Conservation (phyloP, 1,140 invertebrate species). For the Apis cerana region DNA sequence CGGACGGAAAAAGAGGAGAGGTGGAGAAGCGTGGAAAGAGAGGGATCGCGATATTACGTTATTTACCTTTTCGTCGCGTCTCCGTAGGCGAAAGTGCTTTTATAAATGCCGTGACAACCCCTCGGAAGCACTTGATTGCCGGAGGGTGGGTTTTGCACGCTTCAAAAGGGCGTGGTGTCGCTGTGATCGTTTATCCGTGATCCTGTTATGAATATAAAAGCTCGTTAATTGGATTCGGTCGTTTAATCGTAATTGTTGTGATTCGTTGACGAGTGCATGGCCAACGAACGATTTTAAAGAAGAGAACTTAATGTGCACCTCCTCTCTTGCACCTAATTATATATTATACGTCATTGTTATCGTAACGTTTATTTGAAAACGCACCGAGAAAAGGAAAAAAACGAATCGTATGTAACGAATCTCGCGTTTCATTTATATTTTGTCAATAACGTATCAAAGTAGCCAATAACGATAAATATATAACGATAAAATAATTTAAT, state of each 20-base stretch:
- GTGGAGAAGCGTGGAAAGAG: not conserved
- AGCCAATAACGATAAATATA: too few species aligned
- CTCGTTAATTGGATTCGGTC: slow-evolving; percentile 11
- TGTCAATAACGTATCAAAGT: too few species aligned
- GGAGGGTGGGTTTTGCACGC: not conserved
- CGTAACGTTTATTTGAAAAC: too few species aligned
- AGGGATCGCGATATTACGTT: not conserved
- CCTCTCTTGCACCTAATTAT: not conserved
- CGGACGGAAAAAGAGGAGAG: not conserved
- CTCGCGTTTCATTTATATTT: too few species aligned
- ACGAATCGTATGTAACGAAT: too few species aligned
- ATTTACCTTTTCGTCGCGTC: not conserved
- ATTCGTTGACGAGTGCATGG: not conserved
- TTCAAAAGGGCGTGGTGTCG: slow-evolving; percentile 22
- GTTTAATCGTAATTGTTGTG: slow-evolving; percentile 14
- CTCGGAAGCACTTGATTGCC: slow-evolving; percentile 16
- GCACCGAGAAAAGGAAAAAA: too few species aligned
- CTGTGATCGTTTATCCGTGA: not conserved
- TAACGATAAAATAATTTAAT: too few species aligned
- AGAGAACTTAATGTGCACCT: too few species aligned
- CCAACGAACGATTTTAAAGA: not conserved
- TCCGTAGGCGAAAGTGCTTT: slow-evolving; percentile 16
- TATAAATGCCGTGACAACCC: slow-evolving; percentile 30
- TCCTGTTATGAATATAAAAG: slow-evolving; percentile 21
- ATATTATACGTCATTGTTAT: too few species aligned